Conservation (phyloP, 2,888 invertebrate genomes). For the Campoplex capitator region DNA sequence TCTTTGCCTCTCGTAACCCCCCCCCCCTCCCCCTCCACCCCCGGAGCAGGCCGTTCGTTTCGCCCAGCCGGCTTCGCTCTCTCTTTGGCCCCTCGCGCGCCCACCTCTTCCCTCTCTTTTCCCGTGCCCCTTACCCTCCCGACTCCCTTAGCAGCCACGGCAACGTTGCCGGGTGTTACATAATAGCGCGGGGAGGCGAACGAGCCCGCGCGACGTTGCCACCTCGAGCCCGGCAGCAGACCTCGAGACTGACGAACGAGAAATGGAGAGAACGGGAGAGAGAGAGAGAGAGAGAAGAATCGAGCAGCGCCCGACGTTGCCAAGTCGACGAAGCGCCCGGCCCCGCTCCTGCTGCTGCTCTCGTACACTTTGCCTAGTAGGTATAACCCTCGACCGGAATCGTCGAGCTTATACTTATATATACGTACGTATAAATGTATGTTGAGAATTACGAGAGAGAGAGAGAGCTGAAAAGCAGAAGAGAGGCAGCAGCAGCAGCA, state of each 20-base stretch:
- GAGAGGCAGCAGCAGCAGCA: conserved; percentile 25
- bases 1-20: too few relatives aligned
- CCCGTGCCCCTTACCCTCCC: conserved; percentile 37
- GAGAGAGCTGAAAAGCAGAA: conserved; percentile 56
- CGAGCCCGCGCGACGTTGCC: conserved; percentile 76
- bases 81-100: conserved; percentile 38
- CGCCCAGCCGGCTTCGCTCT: conserved; percentile 13
- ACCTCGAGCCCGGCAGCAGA: conserved; percentile 44
- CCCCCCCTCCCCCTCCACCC: neutral
- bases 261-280: conserved; percentile 18
- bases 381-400: conserved; percentile 63
- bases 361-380: conserved; percentile 50
- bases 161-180: conserved; percentile 84
- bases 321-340: conserved; percentile 66
- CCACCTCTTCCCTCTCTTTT: conserved; percentile 50
- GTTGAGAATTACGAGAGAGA: conserved; percentile 23
- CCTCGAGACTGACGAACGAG: conserved; percentile 2
- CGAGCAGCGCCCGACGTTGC: conserved; percentile 71
- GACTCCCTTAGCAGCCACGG: conserved; percentile 70
- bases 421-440: neutral
- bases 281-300: conserved; percentile 13
- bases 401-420: conserved; percentile 7
- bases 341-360: conserved; percentile 50
- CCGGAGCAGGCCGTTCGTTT: conserved; percentile 29
- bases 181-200: conserved; percentile 79